phyloP scores from a whole-genome alignment of 2,113 vertebrate species.

The Nibea coibor region DNA sequence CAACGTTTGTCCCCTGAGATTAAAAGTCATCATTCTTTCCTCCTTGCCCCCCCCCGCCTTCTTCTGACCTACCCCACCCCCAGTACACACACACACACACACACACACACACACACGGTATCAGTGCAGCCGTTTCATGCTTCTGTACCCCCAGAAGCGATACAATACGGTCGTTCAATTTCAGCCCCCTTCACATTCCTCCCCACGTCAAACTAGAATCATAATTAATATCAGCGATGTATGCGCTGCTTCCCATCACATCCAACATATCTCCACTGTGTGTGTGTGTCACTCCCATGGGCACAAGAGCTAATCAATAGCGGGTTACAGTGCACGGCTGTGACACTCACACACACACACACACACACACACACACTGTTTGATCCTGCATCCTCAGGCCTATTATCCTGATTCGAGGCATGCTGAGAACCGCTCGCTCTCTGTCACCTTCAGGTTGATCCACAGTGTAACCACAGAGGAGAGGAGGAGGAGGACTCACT shows the following conservation, averaged over 20 bases:
- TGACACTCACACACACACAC: slow-evolving; percentile 11
- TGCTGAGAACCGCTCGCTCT: neutral
- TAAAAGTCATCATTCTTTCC: slow-evolving; percentile 53
- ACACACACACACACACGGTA: neutral
- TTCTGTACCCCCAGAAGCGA: slow-evolving; percentile 17
- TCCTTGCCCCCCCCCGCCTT: slow-evolving; percentile 6
- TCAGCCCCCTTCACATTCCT: slow-evolving; percentile 2
- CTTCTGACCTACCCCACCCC: slow-evolving; percentile 35
- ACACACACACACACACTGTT: slow-evolving; percentile 24
- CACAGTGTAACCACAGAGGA: slow-evolving; percentile 11
- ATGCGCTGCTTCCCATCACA: slow-evolving; percentile 32
- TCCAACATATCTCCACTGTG: neutral
- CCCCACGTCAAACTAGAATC: slow-evolving; percentile 26
- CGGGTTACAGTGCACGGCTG: slow-evolving; percentile 14
- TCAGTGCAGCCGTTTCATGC: slow-evolving; percentile 10
- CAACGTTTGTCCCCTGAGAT: slow-evolving; percentile 50
- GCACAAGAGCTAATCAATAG: slow-evolving; percentile 43
- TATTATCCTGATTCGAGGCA: slow-evolving; percentile 28
- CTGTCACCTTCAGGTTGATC: slow-evolving; percentile 57
- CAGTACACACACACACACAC: neutral
- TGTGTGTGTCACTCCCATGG: slow-evolving; percentile 14
- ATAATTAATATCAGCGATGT: slow-evolving; percentile 65
- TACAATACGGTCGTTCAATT: slow-evolving; percentile 22
- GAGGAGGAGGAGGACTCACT: slow-evolving; percentile 1
- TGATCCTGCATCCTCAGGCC: slow-evolving; percentile 36